These are phyloP conservation scores for Hymenopus coronatus DNA, from an alignment of 2,888 invertebrate species.

Conservation along the genomic window DNA sequence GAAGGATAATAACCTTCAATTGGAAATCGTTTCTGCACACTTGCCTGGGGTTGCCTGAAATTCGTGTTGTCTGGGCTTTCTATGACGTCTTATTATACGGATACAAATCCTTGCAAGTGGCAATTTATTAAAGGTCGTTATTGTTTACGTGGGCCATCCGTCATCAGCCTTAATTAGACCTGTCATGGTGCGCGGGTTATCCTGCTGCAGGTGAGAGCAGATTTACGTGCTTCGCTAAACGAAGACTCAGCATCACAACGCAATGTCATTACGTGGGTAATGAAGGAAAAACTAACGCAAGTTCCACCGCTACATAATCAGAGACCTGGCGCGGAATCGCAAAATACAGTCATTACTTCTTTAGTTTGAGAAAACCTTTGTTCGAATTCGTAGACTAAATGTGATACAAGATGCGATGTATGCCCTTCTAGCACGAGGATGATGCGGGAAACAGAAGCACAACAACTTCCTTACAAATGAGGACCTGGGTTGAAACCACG, in stretches of 20 bases:
- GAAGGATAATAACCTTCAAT: background rate
- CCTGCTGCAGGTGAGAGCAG: background rate
- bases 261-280: background rate
- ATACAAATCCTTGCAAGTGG: constrained; percentile 18
- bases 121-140: constrained; percentile 25
- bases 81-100: constrained; percentile 12
- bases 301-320: background rate
- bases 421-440: background rate
- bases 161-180: constrained; percentile 25
- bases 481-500: background rate
- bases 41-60: background rate
- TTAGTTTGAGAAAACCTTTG: background rate
- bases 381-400: background rate
- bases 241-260: background rate
- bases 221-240: background rate
- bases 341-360: background rate
- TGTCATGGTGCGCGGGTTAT: constrained; percentile 16
- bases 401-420: background rate
- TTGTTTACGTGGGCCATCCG: constrained; percentile 27
- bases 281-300: background rate
- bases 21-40: background rate
- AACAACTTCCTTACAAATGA: background rate
- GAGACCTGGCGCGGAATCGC: background rate
- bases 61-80: background rate
- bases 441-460: background rate